phyloP scores from a whole-genome alignment of 2,797 vertebrate genomes.

The Lerista edwardsae region DNA sequence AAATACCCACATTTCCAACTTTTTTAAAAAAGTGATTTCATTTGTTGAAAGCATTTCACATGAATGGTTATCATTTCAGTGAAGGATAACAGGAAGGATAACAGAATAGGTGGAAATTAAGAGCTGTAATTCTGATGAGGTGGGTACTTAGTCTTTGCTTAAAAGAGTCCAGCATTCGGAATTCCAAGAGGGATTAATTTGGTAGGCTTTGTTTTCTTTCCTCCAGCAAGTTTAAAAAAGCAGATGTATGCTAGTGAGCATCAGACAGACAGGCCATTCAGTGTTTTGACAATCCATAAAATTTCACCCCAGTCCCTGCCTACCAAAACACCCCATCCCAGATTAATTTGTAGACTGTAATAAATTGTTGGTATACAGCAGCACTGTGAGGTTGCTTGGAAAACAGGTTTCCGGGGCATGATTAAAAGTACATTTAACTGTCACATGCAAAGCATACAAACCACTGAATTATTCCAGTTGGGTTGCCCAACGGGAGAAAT shows the following conservation, averaged over 20 bases:
- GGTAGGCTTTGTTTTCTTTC: neutral
- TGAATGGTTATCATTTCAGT: conserved; percentile 15
- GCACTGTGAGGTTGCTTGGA: conserved; percentile 43
- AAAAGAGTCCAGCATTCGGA: neutral
- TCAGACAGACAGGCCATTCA: neutral
- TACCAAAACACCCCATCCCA: conserved; percentile 28
- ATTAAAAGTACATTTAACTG: conserved; percentile 57
- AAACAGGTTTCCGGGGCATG: conserved; percentile 25
- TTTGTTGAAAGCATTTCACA: conserved; percentile 13
- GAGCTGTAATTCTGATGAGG: conserved; percentile 22
- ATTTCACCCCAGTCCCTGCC: neutral
- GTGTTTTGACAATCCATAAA: conserved; percentile 36
- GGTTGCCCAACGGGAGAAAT: conserved; percentile 40
- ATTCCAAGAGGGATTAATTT: conserved; percentile 4
- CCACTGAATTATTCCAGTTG: conserved; percentile 64
- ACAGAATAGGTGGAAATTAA: conserved; percentile 25
- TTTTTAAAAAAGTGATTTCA: neutral
- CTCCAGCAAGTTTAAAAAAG: conserved; percentile 24
- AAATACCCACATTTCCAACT: conserved; percentile 9
- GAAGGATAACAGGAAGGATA: conserved; percentile 18
- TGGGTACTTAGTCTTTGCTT: neutral
- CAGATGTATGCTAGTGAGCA: neutral
- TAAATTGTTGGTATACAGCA: conserved; percentile 31
- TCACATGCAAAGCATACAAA: conserved; percentile 52
- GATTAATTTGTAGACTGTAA: conserved; percentile 26